Evolutionary conservation across 1,140 invertebrate genomes (phyloP).

Genomic region (Aricia agestis): DNA sequence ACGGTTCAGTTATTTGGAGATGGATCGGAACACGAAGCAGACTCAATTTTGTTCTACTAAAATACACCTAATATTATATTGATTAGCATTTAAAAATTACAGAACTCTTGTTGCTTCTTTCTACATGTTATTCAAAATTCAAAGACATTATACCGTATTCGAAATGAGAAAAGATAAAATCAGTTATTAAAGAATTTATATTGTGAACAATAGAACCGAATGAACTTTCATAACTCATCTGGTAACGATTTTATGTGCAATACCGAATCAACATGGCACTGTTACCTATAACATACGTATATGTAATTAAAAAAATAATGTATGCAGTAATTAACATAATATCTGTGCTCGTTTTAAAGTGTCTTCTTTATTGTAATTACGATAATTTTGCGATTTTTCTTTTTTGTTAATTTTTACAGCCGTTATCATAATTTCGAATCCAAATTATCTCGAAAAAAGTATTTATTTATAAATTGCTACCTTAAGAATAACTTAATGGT

Average conservation of each 20-base stretch:
- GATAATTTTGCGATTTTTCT: conserved; percentile 2
- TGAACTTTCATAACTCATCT: conserved; percentile 1
- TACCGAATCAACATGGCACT: conserved; percentile 9
- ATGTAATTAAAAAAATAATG: conserved; percentile 10
- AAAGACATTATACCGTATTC: not conserved
- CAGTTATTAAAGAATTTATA: conserved; percentile 9
- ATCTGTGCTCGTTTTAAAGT: conserved; percentile 10
- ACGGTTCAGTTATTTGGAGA: not conserved
- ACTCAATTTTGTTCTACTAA: not conserved
- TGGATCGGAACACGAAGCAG: not conserved
- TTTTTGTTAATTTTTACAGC: not conserved
- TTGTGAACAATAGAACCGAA: conserved; percentile 6
- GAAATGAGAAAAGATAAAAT: conserved; percentile 1
- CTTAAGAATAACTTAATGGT: no score
- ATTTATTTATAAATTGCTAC: not conserved
- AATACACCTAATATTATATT: not conserved
- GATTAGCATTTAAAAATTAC: conserved; percentile 1
- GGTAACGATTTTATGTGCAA: not conserved
- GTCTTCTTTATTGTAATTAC: conserved; percentile 13
- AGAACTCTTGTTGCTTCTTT: not conserved
- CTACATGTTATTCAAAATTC: not conserved
- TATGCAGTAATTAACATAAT: conserved; percentile 11
- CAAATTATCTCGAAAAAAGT: not conserved
- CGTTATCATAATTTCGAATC: not conserved
- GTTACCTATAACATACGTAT: no score